These are phyloP conservation scores for Aythya baeri DNA, from an alignment of 2,113 vertebrate species.

Conservation along the genomic window DNA sequence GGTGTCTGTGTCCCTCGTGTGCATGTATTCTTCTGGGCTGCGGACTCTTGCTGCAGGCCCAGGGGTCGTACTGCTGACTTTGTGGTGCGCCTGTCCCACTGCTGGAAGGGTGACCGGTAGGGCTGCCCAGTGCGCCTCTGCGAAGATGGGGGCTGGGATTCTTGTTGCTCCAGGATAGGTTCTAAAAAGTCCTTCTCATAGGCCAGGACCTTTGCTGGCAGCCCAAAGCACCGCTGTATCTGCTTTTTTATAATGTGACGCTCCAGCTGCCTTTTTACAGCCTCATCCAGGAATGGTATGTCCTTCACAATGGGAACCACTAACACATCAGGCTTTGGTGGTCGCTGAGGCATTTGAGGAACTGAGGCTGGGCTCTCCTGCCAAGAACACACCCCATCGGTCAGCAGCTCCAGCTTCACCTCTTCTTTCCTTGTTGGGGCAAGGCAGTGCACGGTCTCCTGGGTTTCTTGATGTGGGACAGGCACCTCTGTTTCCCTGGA, in stretches of 20 bases:
- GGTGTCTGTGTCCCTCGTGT: background rate
- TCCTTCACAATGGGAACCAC: background rate
- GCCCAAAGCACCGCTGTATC: background rate
- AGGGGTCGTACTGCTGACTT: background rate
- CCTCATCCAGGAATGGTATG: background rate
- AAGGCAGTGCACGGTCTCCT: background rate
- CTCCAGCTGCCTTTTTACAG: background rate
- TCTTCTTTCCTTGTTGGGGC: background rate
- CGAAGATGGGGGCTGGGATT: background rate
- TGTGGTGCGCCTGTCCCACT: background rate
- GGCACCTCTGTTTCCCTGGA: no score
- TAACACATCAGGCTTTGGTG: background rate
- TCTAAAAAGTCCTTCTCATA: background rate
- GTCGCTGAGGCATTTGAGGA: background rate
- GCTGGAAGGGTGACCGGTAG: background rate
- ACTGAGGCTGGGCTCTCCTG: background rate
- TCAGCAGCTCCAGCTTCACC: background rate
- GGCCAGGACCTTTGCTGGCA: background rate
- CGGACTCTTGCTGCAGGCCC: background rate
- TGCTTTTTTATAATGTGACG: background rate
- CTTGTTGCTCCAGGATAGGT: background rate
- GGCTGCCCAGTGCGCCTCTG: background rate
- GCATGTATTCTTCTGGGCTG: background rate
- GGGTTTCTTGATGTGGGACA: no score
- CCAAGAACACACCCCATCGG: no score